Conservation (phyloP, 2,113 vertebrate species). For the Seriola aureovittata region DNA sequence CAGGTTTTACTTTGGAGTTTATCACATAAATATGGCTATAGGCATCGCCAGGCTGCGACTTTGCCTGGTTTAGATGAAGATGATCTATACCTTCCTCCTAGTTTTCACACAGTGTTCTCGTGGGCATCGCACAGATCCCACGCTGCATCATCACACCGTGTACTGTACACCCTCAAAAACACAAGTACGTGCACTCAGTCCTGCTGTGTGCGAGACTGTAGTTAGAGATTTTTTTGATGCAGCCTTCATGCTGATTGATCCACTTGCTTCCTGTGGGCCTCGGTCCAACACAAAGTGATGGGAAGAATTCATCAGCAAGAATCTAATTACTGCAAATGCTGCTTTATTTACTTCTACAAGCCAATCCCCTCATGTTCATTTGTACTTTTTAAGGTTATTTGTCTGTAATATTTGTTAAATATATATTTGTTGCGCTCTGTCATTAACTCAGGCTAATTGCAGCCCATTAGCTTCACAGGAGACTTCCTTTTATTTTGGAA, state of each 20-base stretch:
- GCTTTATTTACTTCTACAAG: constrained; percentile 36
- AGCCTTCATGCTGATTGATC: constrained; percentile 49
- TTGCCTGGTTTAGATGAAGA: background rate
- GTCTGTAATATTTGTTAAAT: constrained; percentile 31
- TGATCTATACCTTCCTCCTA: background rate
- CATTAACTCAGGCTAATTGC: constrained; percentile 59
- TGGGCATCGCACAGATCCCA: constrained; percentile 23
- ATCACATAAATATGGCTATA: background rate
- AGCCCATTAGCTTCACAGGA: constrained; percentile 52
- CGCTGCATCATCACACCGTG: constrained; percentile 22
- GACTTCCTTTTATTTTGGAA: constrained; percentile 43
- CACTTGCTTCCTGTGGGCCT: constrained; percentile 40
- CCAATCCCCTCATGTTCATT: constrained; percentile 8
- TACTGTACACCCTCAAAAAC: constrained; percentile 18
- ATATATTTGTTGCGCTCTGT: constrained; percentile 39
- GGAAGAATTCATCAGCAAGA: constrained; percentile 36
- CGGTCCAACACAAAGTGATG: background rate
- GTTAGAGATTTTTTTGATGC: constrained; percentile 20
- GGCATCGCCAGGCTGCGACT: background rate
- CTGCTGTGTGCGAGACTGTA: constrained; percentile 30
- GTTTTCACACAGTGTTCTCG: constrained; percentile 20
- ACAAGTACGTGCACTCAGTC: background rate
- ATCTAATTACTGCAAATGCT: constrained; percentile 36
- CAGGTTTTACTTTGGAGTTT: background rate
- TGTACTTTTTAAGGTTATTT: constrained; percentile 31